Percentiles rank a stretch among this genome's conserved stretches.
phyloP scores from a whole-genome alignment of 2,888 invertebrate genomes.

The Entomobrya proxima region DNA sequence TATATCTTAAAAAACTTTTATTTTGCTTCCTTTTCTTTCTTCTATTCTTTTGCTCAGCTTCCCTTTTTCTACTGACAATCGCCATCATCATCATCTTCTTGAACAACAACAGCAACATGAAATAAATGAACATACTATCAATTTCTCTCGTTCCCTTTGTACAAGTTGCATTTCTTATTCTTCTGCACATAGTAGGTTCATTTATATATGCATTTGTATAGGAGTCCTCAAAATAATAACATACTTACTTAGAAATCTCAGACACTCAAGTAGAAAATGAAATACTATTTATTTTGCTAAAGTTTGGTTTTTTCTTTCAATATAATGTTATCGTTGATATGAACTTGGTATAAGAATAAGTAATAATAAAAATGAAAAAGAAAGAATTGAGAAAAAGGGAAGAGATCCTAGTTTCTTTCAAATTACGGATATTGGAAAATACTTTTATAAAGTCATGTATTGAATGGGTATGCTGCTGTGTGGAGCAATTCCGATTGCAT shows the following conservation, averaged over 20 bases:
- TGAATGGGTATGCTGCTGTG: background rate
- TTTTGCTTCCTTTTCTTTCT: slow-evolving; percentile 1
- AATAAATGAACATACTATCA: background rate
- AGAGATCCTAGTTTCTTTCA: background rate
- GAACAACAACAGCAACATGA: slow-evolving; percentile 8
- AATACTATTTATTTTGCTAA: slow-evolving; percentile 46
- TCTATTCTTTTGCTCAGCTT: background rate
- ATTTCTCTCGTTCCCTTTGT: background rate
- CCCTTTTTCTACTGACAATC: slow-evolving; percentile 17
- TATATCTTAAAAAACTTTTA: background rate
- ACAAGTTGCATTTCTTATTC: background rate
- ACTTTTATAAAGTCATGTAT: slow-evolving; percentile 4
- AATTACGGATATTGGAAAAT: slow-evolving; percentile 43
- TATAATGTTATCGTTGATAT: background rate
- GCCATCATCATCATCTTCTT: slow-evolving; percentile 27
- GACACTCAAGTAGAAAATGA: slow-evolving; percentile 36
- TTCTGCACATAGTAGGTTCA: background rate
- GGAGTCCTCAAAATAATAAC: slow-evolving; percentile 1
- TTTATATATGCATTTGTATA: background rate
- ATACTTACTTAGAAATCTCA: background rate
- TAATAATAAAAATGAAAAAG: background rate
- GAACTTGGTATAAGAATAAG: slow-evolving; percentile 7
- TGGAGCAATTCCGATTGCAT: background rate
- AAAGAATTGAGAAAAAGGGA: slow-evolving; percentile 9
- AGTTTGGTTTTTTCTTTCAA: background rate